phyloP scores from a whole-genome alignment of 1,140 invertebrate species.

The Acromyrmex charruanus region DNA sequence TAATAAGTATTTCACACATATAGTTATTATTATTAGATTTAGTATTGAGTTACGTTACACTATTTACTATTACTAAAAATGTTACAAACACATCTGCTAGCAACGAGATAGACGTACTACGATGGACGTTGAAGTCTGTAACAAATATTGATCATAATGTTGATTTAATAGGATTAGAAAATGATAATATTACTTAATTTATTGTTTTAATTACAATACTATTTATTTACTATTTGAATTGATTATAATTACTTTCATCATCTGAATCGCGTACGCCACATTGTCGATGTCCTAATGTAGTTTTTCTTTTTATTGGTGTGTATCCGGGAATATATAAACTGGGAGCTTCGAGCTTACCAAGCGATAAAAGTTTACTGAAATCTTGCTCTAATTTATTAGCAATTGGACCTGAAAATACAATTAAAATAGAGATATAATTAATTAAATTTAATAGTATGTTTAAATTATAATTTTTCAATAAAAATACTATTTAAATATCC shows the following conservation, averaged over 20 bases:
- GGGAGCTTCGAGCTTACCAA: conserved; percentile 91
- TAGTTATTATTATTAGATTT: conserved; percentile 1
- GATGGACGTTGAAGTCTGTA: conserved; percentile 16
- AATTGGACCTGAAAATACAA: conserved; percentile 88
- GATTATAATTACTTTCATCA: conserved; percentile 87
- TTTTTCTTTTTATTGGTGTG: conserved; percentile 90
- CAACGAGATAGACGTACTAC: neutral
- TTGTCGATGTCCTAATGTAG: conserved; percentile 90
- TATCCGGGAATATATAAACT: conserved; percentile 93
- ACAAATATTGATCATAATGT: conserved; percentile 22
- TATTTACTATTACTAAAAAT: conserved; percentile 12
- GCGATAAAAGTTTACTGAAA: conserved; percentile 91
- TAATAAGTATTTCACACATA: neutral
- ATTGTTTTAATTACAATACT: neutral
- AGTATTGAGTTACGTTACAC: neutral
- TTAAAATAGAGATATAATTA: conserved; percentile 52
- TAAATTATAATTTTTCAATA: neutral
- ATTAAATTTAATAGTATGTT: neutral
- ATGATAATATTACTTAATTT: neutral
- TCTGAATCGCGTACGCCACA: conserved; percentile 91
- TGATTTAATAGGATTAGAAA: neutral
- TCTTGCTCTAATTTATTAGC: conserved; percentile 92
- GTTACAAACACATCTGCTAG: neutral
- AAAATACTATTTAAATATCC: no score
- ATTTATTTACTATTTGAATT: neutral